Base-by-base conservation (phyloP, 2,888 invertebrate species). In the Sarcophaga rosellei region DNA sequence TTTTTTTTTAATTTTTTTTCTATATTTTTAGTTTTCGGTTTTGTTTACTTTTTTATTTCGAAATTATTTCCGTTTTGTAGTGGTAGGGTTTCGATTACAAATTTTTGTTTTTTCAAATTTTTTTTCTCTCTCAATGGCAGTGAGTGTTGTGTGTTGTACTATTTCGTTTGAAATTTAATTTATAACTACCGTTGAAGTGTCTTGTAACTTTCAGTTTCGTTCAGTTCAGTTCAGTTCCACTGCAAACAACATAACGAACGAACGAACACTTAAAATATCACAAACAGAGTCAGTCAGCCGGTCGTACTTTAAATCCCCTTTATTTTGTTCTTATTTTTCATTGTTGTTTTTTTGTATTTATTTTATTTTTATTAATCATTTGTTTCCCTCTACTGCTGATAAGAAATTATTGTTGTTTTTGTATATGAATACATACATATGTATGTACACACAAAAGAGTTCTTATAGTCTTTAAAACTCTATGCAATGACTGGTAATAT, bases 151-250 rank as follows among this genome's bases (percentile, higher is more conserved):
- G 53, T 44, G 62, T 65, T 25, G 65, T 80, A 80, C 83, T 81
- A 59, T 77, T 65, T 69, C 69, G 83, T 73, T 83, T 77, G 68
- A 77, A 73, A 53, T 83, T 73, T 61, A 61, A 65, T 69, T 76
- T 76, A 68, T 66, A 69, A 86, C 86, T 86, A 80, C 73, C 78
- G 74, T 72, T 81, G 63, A 77, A 66, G 69, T 57, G 73, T 77
- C 68, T 85, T 81, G 47, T 62, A 45, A 76, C 81, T 80, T 75
- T 84, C 73, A 62, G 23, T 78, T 76, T 81, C 78, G 45, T 23
- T 68, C n/a, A 25, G 61, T 72, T 21, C 62, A 23, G 45, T 84
- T 79, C 57, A 57, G 17, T 70, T 70, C 59, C 73, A 62, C 73
- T 79, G 79, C 65, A 74, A 66, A 53, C n/a, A 66, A 53, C n/a